Conservation (phyloP, 2,113 vertebrate genomes). For the Istiophorus platypterus region DNA sequence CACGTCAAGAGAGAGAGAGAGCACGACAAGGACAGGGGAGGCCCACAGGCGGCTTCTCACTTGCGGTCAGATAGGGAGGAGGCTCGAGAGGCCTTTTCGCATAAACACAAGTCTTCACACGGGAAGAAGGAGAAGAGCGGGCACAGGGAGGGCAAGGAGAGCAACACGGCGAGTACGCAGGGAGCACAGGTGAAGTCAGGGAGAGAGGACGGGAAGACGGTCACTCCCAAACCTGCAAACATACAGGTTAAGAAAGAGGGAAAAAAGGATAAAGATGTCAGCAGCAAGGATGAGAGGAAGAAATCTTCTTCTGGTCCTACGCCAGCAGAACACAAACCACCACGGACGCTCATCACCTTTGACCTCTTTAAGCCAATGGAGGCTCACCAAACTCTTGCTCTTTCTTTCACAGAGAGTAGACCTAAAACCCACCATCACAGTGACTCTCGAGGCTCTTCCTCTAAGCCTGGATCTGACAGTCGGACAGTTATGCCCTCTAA, state of each 20-base stretch:
- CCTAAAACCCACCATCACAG: slow-evolving; percentile 73
- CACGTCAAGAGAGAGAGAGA: slow-evolving; percentile 76
- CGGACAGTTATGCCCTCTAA: slow-evolving; percentile 78
- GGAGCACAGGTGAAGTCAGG: slow-evolving; percentile 36
- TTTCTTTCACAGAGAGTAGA: slow-evolving; percentile 73
- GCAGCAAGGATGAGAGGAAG: slow-evolving; percentile 80
- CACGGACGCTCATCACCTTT: slow-evolving; percentile 80
- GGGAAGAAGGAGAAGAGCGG: slow-evolving; percentile 83
- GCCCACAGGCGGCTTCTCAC: slow-evolving; percentile 29
- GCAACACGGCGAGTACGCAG: background rate
- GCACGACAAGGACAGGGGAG: slow-evolving; percentile 61
- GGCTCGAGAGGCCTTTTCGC: slow-evolving; percentile 51
- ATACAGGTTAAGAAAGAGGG: slow-evolving; percentile 68
- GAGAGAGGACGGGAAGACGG: slow-evolving; percentile 75
- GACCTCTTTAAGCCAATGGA: slow-evolving; percentile 83
- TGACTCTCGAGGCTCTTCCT: slow-evolving; percentile 69
- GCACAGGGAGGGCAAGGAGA: slow-evolving; percentile 68
- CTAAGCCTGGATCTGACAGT: slow-evolving; percentile 70
- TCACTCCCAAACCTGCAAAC: slow-evolving; percentile 40
- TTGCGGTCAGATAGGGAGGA: slow-evolving; percentile 66
- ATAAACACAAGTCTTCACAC: slow-evolving; percentile 76
- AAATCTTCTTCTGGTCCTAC: slow-evolving; percentile 56
- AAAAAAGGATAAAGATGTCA: slow-evolving; percentile 69
- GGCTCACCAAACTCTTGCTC: slow-evolving; percentile 72
- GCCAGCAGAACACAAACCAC: slow-evolving; percentile 72